Evolutionary conservation across 2,113 vertebrate species (phyloP).

Genomic region (Prunella himalayana): DNA sequence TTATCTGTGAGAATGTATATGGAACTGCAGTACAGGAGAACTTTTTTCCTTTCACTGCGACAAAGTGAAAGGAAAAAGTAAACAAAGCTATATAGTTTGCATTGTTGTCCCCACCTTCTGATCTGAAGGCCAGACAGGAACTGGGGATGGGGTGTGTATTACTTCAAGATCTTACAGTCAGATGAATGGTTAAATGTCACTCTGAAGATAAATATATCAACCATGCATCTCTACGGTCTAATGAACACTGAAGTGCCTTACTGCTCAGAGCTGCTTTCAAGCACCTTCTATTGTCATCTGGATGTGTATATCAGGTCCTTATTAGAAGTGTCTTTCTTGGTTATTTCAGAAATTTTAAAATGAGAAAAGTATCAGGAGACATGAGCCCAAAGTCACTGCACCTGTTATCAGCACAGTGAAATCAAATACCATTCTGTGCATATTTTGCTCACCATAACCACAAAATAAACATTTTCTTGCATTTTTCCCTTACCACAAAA

Average conservation of each 20-base stretch:
- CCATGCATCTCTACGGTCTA: not conserved
- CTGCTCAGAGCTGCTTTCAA: slow-evolving; percentile 49
- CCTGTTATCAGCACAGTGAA: not conserved
- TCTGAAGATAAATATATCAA: slow-evolving; percentile 5
- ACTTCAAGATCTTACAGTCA: not conserved
- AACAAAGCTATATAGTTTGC: not conserved
- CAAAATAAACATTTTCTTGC: not conserved
- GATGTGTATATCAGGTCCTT: not conserved
- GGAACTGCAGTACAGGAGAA: not conserved
- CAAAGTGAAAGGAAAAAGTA: not conserved
- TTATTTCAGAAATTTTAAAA: slow-evolving; percentile 36
- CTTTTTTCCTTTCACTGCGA: not conserved
- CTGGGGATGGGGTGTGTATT: not conserved
- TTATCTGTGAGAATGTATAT: not conserved
- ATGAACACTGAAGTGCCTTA: not conserved
- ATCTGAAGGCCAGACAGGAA: not conserved
- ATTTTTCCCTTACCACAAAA: not conserved
- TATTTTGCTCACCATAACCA: not conserved
- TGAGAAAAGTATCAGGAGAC: not conserved
- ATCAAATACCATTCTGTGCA: slow-evolving; percentile 8
- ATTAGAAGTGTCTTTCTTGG: not conserved
- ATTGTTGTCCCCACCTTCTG: not conserved
- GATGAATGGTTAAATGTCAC: not conserved
- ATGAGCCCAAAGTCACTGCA: slow-evolving; percentile 18
- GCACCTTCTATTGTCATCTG: slow-evolving; percentile 38